These are phyloP conservation scores for Cryptophagus acutangulus DNA, from an alignment of 2,888 invertebrate species.

Conservation along the genomic window DNA sequence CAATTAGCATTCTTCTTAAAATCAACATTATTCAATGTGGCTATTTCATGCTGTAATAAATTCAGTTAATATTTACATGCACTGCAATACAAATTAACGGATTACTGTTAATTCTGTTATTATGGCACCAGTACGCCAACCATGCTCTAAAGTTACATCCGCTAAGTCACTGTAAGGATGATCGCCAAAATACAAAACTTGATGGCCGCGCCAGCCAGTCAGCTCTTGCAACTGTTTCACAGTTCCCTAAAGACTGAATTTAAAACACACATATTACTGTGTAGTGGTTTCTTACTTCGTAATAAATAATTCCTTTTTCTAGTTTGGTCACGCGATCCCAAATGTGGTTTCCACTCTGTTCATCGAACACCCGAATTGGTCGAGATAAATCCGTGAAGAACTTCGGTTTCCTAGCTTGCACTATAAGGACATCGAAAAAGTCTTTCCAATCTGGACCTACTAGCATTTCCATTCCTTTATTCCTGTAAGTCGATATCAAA, in stretches of 20 bases:
- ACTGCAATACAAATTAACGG: no score
- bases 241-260: conserved; percentile 66
- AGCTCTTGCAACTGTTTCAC: conserved; percentile 85
- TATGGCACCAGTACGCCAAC: conserved; percentile 97
- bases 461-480: conserved; percentile 86
- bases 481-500: conserved; percentile 52
- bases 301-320: conserved; percentile 85
- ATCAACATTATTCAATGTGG: conserved; percentile 73
- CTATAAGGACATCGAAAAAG: conserved; percentile 90
- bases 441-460: conserved; percentile 85
- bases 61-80: conserved; percentile 4
- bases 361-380: conserved; percentile 85
- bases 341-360: conserved; percentile 70
- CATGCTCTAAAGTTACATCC: conserved; percentile 91
- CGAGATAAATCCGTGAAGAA: conserved; percentile 92
- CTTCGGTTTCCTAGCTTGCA: conserved; percentile 90
- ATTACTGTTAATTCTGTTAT: conserved; percentile 85
- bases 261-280: conserved; percentile 3
- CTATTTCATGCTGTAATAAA: conserved; percentile 75
- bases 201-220: conserved; percentile 89
- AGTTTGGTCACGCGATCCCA: conserved; percentile 88
- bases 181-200: conserved; percentile 95
- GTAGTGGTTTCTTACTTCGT: conserved; percentile 66
- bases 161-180: conserved; percentile 97
- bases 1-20: conserved; percentile 88